phyloP scores from a whole-genome alignment of 1,140 invertebrate species.

The Zaprionus tsacasi region DNA sequence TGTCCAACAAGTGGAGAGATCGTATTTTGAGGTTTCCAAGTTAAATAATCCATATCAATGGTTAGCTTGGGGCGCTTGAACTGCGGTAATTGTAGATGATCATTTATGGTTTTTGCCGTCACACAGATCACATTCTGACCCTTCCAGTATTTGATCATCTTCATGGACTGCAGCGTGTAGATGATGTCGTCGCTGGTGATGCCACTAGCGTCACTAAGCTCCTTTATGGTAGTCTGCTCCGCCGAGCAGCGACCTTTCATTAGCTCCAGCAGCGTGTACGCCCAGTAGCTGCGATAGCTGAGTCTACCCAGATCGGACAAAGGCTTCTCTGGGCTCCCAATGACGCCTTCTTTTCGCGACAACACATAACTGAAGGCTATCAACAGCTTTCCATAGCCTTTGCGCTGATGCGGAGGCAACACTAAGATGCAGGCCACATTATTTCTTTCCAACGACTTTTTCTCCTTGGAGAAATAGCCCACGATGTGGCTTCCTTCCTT shows the following conservation, averaged over 20 bases:
- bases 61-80: constrained; percentile 96
- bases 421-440: constrained; percentile 99
- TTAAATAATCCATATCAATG: constrained; percentile 88
- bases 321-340: constrained; percentile 99
- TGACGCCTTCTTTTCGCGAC: constrained; percentile 95
- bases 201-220: constrained; percentile 97
- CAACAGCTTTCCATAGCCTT: constrained; percentile 99
- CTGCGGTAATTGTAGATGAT: constrained; percentile 95
- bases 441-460: constrained; percentile 98
- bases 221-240: constrained; percentile 95
- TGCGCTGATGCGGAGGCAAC: constrained; percentile 97
- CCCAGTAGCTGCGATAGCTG: constrained; percentile 99
- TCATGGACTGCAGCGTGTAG: constrained; percentile 97
- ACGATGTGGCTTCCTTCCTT: constrained; percentile 97
- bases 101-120: constrained; percentile 97
- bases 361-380: constrained; percentile 98
- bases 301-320: constrained; percentile 98
- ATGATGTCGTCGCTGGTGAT: constrained; percentile 98
- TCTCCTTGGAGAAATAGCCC: constrained; percentile 99
- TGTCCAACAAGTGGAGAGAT: background rate
- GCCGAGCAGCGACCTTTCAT: constrained; percentile 91
- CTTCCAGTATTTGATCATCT: constrained; percentile 99
- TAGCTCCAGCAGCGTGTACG: constrained; percentile 97
- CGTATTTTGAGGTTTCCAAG: constrained; percentile 56
- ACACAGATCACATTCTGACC: constrained; percentile 99